phyloP scores from a whole-genome alignment of 1,140 invertebrate genomes.

The Nephotettix cincticeps region DNA sequence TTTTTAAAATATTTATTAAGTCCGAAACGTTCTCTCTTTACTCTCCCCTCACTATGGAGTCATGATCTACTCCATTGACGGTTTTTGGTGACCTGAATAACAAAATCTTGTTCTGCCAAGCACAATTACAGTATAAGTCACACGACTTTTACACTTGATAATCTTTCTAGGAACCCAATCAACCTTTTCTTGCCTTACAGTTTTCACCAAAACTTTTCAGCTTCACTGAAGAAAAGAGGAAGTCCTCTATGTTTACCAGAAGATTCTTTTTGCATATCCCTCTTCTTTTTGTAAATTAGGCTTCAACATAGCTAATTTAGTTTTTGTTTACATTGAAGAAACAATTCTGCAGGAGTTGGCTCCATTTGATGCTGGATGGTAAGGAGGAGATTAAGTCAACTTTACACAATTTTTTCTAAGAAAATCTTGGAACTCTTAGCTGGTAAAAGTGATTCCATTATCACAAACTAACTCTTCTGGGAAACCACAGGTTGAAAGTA shows the following conservation, averaged over 20 bases:
- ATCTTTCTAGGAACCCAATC: background rate
- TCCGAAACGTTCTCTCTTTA: too few relatives aligned
- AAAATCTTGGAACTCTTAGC: background rate
- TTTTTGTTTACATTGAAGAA: background rate
- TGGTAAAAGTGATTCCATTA: background rate
- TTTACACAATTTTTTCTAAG: background rate
- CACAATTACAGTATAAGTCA: too few relatives aligned
- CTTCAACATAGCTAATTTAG: background rate
- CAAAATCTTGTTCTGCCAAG: background rate
- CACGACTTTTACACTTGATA: background rate
- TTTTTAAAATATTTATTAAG: too few relatives aligned
- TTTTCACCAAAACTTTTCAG: background rate
- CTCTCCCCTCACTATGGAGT: too few relatives aligned
- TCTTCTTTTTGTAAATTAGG: background rate
- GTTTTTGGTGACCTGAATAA: background rate
- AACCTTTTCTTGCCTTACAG: background rate
- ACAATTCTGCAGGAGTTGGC: background rate
- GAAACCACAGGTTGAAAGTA: background rate
- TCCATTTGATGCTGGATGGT: background rate
- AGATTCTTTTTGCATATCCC: too few relatives aligned
- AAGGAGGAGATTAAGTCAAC: background rate
- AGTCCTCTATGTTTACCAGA: background rate
- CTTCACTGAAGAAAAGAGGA: background rate
- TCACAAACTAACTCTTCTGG: too few relatives aligned
- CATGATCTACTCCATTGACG: too few relatives aligned